These are phyloP conservation scores for Triplophysa dalaica DNA, from an alignment of 2,113 vertebrate genomes.

Conservation along the genomic window DNA sequence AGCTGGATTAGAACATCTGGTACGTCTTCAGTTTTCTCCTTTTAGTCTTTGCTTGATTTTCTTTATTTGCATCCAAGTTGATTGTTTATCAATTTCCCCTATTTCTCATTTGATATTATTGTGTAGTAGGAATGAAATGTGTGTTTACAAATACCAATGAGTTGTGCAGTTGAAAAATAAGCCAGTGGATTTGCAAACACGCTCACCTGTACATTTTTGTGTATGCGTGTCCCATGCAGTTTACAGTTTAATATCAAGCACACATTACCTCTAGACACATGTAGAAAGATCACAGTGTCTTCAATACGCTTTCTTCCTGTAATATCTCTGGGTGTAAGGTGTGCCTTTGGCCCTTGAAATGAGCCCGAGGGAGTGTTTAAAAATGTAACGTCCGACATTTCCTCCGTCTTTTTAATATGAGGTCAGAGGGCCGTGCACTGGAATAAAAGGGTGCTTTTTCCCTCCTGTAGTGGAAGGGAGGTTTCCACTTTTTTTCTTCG, in stretches of 20 bases:
- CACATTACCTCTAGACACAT: conserved; percentile 12
- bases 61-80: conserved; percentile 87
- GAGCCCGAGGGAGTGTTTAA: conserved; percentile 66
- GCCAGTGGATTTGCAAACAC: too few species aligned
- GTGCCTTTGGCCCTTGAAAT: conserved; percentile 48
- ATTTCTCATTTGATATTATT: conserved; percentile 48
- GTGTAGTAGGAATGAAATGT: not conserved
- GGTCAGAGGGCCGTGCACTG: conserved; percentile 73
- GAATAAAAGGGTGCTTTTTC: conserved; percentile 65
- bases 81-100: conserved; percentile 83
- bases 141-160: too few species aligned
- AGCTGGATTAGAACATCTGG: conserved; percentile 91
- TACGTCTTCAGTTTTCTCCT: conserved; percentile 85
- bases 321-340: conserved; percentile 28
- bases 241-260: not conserved
- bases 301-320: not conserved
- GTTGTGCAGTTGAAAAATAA: too few species aligned
- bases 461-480: conserved; percentile 63
- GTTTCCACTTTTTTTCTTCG: conserved; percentile 69
- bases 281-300: conserved; percentile 16
- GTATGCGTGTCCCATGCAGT: not conserved
- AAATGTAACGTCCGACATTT: conserved; percentile 72
- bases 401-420: conserved; percentile 69
- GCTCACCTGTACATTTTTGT: too few species aligned
- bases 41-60: conserved; percentile 85